These are phyloP conservation scores for Syngnathus rostellatus DNA, from an alignment of 2,797 vertebrate species.

Conservation along the genomic window DNA sequence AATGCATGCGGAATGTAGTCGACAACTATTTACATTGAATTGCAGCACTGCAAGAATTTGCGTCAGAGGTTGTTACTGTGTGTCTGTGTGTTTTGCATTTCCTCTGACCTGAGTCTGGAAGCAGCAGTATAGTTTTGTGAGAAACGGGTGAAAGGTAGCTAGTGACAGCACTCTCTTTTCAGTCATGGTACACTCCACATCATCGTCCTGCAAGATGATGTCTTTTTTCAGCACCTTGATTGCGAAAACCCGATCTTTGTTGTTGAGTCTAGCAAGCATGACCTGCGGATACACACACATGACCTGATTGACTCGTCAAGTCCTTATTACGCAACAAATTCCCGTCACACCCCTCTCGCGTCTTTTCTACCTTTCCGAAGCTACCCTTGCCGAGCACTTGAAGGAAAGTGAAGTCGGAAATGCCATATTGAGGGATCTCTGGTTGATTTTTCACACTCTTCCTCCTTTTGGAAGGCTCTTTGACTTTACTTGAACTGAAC, in stretches of 20 bases:
- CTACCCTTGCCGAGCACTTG: conserved; percentile 95
- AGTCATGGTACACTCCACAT: conserved; percentile 96
- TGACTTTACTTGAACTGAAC: not conserved
- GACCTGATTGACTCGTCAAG: not conserved
- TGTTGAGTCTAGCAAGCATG: conserved; percentile 85
- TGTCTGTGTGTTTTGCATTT: not conserved
- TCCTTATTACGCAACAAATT: not conserved
- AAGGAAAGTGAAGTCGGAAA: conserved; percentile 84
- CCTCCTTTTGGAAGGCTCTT: conserved; percentile 20
- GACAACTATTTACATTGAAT: no score
- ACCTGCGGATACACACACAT: conserved; percentile 66
- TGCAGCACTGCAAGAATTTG: no score
- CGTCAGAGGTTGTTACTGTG: no score
- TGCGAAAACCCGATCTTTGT: conserved; percentile 78
- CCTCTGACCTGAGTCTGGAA: conserved; percentile 86
- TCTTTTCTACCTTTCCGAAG: conserved; percentile 87
- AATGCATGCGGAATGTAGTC: conserved; percentile 4
- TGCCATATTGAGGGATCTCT: conserved; percentile 59
- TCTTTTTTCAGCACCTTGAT: conserved; percentile 98
- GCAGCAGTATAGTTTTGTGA: conserved; percentile 94
- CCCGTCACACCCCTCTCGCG: not conserved
- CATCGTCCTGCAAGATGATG: conserved; percentile 93
- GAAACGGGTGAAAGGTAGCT: conserved; percentile 88
- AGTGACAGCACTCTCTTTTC: conserved; percentile 91
- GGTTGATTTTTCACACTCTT: conserved; percentile 18